Evolutionary conservation across 2,797 vertebrate species (phyloP).

Genomic region (Gallirallus australis): DNA sequence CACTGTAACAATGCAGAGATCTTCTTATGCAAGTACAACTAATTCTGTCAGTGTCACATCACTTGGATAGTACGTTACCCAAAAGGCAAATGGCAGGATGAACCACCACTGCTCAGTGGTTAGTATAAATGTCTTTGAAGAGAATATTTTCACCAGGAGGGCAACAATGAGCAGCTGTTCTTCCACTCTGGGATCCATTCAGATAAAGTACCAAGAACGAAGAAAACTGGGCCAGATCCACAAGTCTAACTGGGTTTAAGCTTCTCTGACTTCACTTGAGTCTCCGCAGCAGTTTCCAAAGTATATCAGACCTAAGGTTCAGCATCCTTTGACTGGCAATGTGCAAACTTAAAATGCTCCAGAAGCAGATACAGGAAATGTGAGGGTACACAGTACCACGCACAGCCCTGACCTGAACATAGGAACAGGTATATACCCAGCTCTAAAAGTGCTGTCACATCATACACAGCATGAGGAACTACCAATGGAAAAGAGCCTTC

Average conservation of each 20-base stretch:
- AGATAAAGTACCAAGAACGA: not conserved
- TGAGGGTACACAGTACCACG: not conserved
- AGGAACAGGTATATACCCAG: not conserved
- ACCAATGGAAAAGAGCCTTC: not conserved
- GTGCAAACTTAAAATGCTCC: not conserved
- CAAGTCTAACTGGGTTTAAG: not conserved
- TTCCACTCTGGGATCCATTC: not conserved
- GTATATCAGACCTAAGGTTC: not conserved
- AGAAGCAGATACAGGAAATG: not conserved
- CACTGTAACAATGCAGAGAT: slow-evolving; percentile 72
- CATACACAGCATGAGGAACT: not conserved
- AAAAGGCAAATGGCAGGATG: not conserved
- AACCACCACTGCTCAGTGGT: not conserved
- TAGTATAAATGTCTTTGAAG: not conserved
- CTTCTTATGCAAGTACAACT: slow-evolving; percentile 45
- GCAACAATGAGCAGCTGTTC: not conserved
- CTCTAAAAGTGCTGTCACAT: not conserved
- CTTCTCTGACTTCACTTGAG: not conserved
- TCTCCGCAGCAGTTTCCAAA: not conserved
- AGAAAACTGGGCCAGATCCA: not conserved
- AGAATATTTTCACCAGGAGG: not conserved
- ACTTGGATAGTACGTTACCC: not conserved
- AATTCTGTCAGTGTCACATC: slow-evolving; percentile 55
- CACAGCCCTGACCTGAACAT: not conserved
- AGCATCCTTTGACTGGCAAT: not conserved